These are phyloP conservation scores for Anser brachyrhynchus DNA, from an alignment of 2,113 vertebrate genomes.

Conservation along the genomic window DNA sequence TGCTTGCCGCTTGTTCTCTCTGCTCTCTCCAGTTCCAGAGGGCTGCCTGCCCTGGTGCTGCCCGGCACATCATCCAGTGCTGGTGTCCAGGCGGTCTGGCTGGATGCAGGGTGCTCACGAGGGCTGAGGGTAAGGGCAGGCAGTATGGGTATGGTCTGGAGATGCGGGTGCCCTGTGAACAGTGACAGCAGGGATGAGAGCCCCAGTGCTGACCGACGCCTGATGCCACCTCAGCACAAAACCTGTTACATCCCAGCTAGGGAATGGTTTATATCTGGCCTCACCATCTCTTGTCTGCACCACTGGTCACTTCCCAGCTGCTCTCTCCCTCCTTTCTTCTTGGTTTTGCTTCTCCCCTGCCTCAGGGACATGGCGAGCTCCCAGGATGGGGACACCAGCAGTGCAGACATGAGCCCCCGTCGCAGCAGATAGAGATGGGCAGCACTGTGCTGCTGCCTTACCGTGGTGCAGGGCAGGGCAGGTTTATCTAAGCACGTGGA, in stretches of 20 bases:
- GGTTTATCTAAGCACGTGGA: neutral
- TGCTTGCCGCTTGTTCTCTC: neutral
- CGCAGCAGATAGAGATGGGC: neutral
- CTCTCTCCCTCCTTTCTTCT: neutral
- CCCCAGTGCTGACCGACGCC: neutral
- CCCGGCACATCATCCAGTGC: neutral
- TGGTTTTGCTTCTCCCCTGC: neutral
- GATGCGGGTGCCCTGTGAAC: neutral
- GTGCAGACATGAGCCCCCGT: neutral
- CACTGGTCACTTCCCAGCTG: neutral
- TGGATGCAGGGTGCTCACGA: neutral
- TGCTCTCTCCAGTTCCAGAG: neutral
- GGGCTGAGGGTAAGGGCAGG: neutral
- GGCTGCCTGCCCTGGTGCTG: neutral
- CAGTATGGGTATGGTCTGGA: neutral
- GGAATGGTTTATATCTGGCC: neutral
- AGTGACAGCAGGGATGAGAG: neutral
- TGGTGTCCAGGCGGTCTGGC: neutral
- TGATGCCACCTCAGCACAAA: neutral
- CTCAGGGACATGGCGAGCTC: neutral
- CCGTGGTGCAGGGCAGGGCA: neutral
- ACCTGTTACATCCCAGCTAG: neutral
- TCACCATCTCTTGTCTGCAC: neutral
- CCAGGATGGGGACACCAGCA: neutral
- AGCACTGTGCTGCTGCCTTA: accelerated